Base-by-base conservation (phyloP, 2,888 invertebrate species). In the Hofmannophila pseudospretella region DNA sequence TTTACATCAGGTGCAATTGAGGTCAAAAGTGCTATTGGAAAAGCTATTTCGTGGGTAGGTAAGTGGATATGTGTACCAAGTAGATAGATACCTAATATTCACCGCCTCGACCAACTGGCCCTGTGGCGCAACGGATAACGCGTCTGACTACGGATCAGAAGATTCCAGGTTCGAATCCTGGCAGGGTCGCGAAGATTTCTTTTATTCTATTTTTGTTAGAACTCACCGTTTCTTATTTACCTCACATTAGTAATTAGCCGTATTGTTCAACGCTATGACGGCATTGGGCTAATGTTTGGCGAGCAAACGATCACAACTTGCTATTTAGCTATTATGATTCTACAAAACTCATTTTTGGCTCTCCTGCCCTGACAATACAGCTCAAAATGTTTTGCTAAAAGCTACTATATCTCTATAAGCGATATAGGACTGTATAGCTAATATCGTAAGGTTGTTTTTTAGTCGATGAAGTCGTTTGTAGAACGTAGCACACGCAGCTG, bases 131-230 rank as follows among this genome's bases (percentile, higher is more conserved):
- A 89, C 71, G 89, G 88, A 90, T 90, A 90, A 90, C 89, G 90
- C 90, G 90, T 90, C 90, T 90, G 90, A 89, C 90, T 90, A 90
- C 90, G 89, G 89, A 90, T 90, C 90, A 89, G 88, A 88, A 89
- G 88, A 89, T 89, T 89, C 88, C 90, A 90, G 89, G 84, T 89
- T 89, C 88, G 88, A 89, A 88, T 89, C 89, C 88, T 89, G 89
- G 88, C 88, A 89, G 80, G 88, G 88, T 88, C 88, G 88, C 51
- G 1, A n/a, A 0, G 7, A 5, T 12, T 3, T 3, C 48, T 51
- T 60, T 60, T 60, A 57, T 47, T 31, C 36, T 32, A 44, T 38
- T 44, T 42, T 19, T 34, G 34, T 10, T 9, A 8, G 10, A 32
- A 16, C 45, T 38, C 42, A 38, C 30, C 36, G 36, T 49, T 44